Base-by-base conservation (phyloP, 2,888 invertebrate species). In the Tyria jacobaeae region DNA sequence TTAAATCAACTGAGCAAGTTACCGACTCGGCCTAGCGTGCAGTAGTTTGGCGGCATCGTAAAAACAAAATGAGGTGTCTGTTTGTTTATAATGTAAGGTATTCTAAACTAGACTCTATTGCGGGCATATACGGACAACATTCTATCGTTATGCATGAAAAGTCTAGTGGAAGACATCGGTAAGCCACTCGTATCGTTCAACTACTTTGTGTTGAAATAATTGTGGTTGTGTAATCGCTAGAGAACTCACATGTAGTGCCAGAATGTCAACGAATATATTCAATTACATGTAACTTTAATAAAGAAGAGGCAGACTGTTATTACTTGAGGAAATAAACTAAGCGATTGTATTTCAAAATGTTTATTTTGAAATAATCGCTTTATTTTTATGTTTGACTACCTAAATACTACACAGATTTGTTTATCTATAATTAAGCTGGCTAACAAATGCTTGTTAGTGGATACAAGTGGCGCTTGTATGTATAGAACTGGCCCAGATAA, bases 181-280 rank as follows among this genome's bases (percentile, higher is more conserved):
- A 60, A 52, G 34, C 37, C 34, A 35, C 47, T 35, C 54, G 57
- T 37, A 60, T 53, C 55, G 55, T 59, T 52, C 60, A 57, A 65
- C 65, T 57, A 34, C 39, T 15, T 6, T 24, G 37, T 51, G 44
- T 50, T 51, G 24, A 39, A 57, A 51, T 51, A 51, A 34, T 31
- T 57, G 31, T 10, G 39, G 41, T 31, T n/a, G 7, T n/a, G 27
- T 31, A 50, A 50, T 39, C 39, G 48, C 21, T 2, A 47, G 17
- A 21, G 24, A 56, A 48, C 47, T 31, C 21, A 44, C 24, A 56
- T 48, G 17, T 34, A 35, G 17, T 51, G 7, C 35, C 14, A 51
- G 34, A 34, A 34, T 34, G 24, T 41, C 6, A 17, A 41, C 9
- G 24, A 24, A 34, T 17, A 50, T 24, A 39, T n/a, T 24, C 1